phyloP scores from a whole-genome alignment of 2,797 vertebrate genomes.

The Periparus ater region DNA sequence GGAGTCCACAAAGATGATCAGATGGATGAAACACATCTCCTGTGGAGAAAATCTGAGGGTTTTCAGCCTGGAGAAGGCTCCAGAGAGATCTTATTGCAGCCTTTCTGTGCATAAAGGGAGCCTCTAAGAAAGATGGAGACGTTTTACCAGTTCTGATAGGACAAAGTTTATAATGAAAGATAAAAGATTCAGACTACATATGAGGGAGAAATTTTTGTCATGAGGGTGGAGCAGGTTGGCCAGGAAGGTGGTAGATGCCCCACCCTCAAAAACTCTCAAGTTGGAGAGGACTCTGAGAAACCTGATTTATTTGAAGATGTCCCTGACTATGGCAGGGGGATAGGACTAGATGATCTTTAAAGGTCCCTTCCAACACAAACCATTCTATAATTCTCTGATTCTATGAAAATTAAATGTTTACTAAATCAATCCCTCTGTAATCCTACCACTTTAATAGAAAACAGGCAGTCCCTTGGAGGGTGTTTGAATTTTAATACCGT shows the following conservation, averaged over 20 bases:
- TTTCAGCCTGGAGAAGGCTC: neutral
- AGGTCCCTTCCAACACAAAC: neutral
- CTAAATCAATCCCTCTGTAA: neutral
- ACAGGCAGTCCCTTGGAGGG: neutral
- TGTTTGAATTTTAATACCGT: neutral
- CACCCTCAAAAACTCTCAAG: neutral
- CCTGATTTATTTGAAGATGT: neutral
- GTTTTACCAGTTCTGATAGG: neutral
- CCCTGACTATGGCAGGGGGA: neutral
- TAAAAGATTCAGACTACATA: neutral
- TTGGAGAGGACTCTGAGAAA: neutral
- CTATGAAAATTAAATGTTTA: neutral
- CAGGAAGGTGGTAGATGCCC: neutral
- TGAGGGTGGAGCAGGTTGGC: neutral
- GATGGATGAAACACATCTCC: neutral
- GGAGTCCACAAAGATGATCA: neutral
- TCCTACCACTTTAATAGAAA: neutral
- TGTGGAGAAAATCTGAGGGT: neutral
- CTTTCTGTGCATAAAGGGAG: neutral
- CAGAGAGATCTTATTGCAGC: neutral
- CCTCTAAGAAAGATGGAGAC: neutral
- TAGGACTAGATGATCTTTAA: neutral
- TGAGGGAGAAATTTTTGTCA: neutral
- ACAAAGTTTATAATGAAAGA: neutral
- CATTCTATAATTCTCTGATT: neutral